phyloP scores from a whole-genome alignment of 1,140 invertebrate genomes.

The Nasonia vitripennis region DNA sequence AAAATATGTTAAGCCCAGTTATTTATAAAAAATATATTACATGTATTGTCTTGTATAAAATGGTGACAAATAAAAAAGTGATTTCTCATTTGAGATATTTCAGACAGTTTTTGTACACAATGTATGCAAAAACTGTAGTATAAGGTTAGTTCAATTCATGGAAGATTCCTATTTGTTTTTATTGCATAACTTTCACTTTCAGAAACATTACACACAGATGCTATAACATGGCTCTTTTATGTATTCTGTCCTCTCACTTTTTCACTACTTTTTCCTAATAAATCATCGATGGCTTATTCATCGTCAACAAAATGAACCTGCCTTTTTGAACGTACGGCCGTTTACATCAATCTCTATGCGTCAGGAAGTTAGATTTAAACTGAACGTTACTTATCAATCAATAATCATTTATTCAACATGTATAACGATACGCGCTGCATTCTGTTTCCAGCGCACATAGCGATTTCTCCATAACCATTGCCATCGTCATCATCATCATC shows the following conservation, averaged over 20 bases:
- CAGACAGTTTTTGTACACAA: neutral
- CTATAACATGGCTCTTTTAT: constrained; percentile 1
- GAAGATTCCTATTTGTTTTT: constrained; percentile 31
- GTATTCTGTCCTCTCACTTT: constrained; percentile 12
- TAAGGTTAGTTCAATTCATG: neutral
- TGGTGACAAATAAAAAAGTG: too few species aligned
- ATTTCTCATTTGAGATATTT: neutral
- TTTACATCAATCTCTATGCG: neutral
- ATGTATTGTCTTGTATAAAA: too few species aligned
- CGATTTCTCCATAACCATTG: too few species aligned
- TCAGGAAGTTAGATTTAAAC: too few species aligned
- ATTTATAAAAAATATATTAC: too few species aligned
- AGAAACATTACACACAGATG: constrained; percentile 13
- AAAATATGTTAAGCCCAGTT: too few species aligned
- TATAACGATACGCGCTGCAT: too few species aligned
- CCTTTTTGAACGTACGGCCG: neutral
- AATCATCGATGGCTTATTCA: neutral
- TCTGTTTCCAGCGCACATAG: too few species aligned
- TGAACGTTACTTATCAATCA: too few species aligned
- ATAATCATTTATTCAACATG: too few species aligned
- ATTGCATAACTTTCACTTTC: constrained; percentile 53
- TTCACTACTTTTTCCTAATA: neutral
- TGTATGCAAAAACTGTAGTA: neutral
- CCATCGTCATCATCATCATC: too few species aligned
- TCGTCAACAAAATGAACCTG: constrained; percentile 3